These are phyloP conservation scores for Lepidocyrtoides sp. DNA, from an alignment of 2,888 invertebrate genomes.

Conservation along the genomic window DNA sequence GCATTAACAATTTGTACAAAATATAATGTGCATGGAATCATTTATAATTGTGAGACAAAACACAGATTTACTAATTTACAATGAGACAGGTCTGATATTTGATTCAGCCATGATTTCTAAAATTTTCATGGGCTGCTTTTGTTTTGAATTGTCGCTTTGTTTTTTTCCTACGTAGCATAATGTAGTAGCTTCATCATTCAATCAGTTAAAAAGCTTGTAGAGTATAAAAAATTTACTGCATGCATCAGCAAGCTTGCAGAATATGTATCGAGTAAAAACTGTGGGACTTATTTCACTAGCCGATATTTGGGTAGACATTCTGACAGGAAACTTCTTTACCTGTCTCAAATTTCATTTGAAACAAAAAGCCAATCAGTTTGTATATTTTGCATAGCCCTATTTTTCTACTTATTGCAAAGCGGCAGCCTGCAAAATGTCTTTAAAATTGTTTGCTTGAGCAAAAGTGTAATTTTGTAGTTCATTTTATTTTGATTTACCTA, in stretches of 20 bases:
- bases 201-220: too few species aligned
- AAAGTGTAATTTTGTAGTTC: too few species aligned
- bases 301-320: neutral
- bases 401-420: too few species aligned
- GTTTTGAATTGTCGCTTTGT: neutral
- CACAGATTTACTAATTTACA: neutral
- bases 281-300: too few species aligned
- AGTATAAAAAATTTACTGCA: neutral
- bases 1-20: too few species aligned
- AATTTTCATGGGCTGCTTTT: neutral
- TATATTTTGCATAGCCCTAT: neutral
- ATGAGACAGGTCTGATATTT: neutral
- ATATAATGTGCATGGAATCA: too few species aligned
- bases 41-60: too few species aligned
- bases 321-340: neutral
- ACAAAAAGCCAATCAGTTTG: neutral
- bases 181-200: too few species aligned
- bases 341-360: neutral
- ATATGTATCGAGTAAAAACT: neutral
- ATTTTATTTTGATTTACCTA: too few species aligned
- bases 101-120: neutral
- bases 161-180: neutral
- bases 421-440: too few species aligned
- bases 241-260: constrained; percentile 15
- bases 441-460: too few species aligned